These are phyloP conservation scores for Erebia ligea DNA, from an alignment of 2,888 invertebrate genomes.

Conservation along the genomic window DNA sequence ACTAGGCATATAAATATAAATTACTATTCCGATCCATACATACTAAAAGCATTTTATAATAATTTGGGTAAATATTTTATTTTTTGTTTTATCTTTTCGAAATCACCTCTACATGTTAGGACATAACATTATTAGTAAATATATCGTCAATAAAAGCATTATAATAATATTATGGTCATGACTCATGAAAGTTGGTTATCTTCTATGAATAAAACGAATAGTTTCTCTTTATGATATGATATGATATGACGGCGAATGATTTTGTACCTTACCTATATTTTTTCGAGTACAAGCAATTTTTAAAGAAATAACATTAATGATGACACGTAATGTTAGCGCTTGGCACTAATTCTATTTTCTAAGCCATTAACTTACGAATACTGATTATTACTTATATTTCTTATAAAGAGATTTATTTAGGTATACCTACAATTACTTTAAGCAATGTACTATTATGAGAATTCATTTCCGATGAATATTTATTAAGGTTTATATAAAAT, in stretches of 20 bases:
- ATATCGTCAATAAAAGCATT: conserved; percentile 21
- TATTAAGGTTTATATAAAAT: conserved; percentile 64
- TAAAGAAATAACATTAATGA: conserved; percentile 21
- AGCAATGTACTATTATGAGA: conserved; percentile 48
- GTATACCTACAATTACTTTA: conserved; percentile 51
- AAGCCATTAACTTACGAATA: conserved; percentile 35
- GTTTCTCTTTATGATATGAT: conserved; percentile 60
- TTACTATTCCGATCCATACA: conserved; percentile 27
- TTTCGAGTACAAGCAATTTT: conserved; percentile 21
- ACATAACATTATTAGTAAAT: conserved; percentile 23
- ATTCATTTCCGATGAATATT: conserved; percentile 47
- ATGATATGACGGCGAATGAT: conserved; percentile 79
- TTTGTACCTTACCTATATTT: conserved; percentile 65
- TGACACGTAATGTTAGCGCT: conserved; percentile 36
- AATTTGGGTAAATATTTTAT: conserved; percentile 31
- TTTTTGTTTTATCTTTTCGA: conserved; percentile 23
- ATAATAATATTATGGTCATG: conserved; percentile 5
- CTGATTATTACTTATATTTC: conserved; percentile 40
- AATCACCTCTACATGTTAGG: conserved; percentile 13
- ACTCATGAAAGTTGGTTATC: conserved; percentile 16
- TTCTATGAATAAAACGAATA: conserved; percentile 25
- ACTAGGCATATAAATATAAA: conserved; percentile 24
- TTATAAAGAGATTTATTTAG: conserved; percentile 45
- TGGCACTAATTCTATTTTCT: conserved; percentile 39
- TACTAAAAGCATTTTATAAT: conserved; percentile 35